Percentiles rank a stretch among this genome's conserved stretches.
Conservation (phyloP, 2,113 vertebrate species). For the Helogale parvula region DNA sequence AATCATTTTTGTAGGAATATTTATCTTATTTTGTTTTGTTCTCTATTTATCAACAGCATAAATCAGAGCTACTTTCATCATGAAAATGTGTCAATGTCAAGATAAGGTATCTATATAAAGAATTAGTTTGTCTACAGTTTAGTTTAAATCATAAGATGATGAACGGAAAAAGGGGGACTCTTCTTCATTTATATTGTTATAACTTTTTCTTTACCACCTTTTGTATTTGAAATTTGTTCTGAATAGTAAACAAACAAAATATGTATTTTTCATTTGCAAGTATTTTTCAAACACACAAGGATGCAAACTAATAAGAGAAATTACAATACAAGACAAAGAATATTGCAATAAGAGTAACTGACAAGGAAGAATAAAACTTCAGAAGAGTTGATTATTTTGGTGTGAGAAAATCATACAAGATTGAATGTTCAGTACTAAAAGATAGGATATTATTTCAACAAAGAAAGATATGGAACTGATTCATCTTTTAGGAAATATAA, state of each 20-base stretch:
- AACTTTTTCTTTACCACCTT: not conserved
- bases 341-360: not conserved
- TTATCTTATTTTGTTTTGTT: not conserved
- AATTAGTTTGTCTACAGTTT: not conserved
- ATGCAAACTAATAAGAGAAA: not conserved
- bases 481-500: not conserved
- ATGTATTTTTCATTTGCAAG: not conserved
- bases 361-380: not conserved
- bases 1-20: not conserved
- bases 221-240: not conserved
- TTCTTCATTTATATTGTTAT: not conserved
- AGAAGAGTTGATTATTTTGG: not conserved
- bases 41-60: not conserved
- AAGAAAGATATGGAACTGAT: not conserved
- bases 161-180: not conserved
- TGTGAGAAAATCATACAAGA: not conserved
- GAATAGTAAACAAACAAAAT: not conserved
- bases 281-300: not conserved
- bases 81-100: not conserved
- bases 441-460: not conserved
- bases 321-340: not conserved
- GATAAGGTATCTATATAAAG: not conserved
- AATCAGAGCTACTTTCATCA: not conserved
- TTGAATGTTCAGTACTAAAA: not conserved
- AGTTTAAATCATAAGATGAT: not conserved